Evolutionary conservation across 2,797 vertebrate species (phyloP).

Genomic region (Sardinella longiceps): DNA sequence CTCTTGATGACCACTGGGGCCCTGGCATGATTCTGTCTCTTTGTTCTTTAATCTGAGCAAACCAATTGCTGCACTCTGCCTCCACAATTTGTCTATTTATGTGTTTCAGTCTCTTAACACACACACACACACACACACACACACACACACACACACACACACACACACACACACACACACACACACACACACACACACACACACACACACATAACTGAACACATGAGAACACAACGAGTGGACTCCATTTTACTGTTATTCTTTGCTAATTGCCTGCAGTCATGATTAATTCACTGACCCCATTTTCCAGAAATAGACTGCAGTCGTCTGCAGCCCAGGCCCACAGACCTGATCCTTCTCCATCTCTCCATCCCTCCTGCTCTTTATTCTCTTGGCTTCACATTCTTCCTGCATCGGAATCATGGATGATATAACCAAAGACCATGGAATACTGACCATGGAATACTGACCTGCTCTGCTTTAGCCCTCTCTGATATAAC

Average conservation of each 20-base stretch:
- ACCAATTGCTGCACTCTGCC: not conserved
- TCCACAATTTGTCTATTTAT: not conserved
- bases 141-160: not conserved
- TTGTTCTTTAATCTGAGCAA: conserved; percentile 10
- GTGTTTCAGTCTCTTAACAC: too few species aligned
- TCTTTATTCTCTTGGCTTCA: not conserved
- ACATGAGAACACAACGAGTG: not conserved
- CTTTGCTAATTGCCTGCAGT: conserved; percentile 30
- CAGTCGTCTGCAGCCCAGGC: conserved; percentile 55
- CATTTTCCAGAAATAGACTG: conserved; percentile 69
- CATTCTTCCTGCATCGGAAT: not conserved
- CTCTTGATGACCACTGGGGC: not conserved
- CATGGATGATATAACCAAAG: not conserved
- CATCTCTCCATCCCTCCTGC: conserved; percentile 31
- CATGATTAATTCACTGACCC: conserved; percentile 60
- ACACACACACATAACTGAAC: not conserved
- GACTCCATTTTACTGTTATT: conserved; percentile 22
- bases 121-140: not conserved
- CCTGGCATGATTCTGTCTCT: not conserved
- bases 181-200: conserved; percentile 1
- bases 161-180: not conserved
- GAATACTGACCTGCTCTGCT: too few species aligned
- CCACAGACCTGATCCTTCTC: conserved; percentile 57
- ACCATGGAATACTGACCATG: too few species aligned
- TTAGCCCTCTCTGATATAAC: too few species aligned